Conservation (phyloP, 2,888 invertebrate species). For the Cerceris rybyensis region DNA sequence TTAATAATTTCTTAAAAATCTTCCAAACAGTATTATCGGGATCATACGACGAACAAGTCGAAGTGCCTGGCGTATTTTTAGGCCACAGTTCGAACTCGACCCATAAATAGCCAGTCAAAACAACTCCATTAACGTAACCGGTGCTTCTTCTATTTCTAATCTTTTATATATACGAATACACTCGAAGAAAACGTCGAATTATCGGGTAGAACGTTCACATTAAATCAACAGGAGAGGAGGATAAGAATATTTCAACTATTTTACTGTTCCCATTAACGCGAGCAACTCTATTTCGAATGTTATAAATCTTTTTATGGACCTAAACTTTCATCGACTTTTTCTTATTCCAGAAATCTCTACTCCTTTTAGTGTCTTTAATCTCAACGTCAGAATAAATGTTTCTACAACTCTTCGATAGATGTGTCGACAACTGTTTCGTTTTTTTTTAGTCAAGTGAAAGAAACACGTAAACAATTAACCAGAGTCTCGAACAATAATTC, state of each 20-base stretch:
- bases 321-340: too few relatives aligned
- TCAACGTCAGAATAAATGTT: too few relatives aligned
- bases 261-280: neutral
- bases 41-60: constrained; percentile 7
- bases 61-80: constrained; percentile 56
- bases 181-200: neutral
- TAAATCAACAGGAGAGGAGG: neutral
- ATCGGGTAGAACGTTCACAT: constrained; percentile 12
- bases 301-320: too few relatives aligned
- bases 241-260: neutral
- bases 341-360: too few relatives aligned
- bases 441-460: too few relatives aligned
- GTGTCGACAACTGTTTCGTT: too few relatives aligned
- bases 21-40: constrained; percentile 4
- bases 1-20: neutral
- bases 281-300: too few relatives aligned
- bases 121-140: constrained; percentile 62
- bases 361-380: too few relatives aligned
- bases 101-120: constrained; percentile 62
- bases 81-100: constrained; percentile 42
- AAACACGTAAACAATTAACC: too few relatives aligned
- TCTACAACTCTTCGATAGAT: too few relatives aligned
- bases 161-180: constrained; percentile 27
- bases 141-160: constrained; percentile 36
- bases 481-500: too few relatives aligned